phyloP scores from a whole-genome alignment of 2,113 vertebrate species.

The Lophius piscatorius region DNA sequence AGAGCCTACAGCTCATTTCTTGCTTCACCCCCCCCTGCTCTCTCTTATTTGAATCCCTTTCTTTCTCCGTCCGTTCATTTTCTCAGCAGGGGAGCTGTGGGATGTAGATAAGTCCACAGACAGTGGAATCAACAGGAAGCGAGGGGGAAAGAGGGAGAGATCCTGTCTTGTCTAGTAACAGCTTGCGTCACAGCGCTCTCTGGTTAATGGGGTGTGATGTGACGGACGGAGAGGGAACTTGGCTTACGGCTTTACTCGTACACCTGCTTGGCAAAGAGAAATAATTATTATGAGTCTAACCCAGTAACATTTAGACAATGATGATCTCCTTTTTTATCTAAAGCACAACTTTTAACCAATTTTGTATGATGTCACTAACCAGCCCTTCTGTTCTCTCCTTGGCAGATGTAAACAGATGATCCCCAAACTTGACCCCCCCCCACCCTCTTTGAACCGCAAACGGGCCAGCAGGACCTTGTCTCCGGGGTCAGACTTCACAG shows the following conservation, averaged over 20 bases:
- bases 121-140: slow-evolving; percentile 50
- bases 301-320: background rate
- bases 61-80: slow-evolving; percentile 33
- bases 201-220: slow-evolving; percentile 55
- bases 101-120: slow-evolving; percentile 68
- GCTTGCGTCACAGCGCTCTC: slow-evolving; percentile 33
- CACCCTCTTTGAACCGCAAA: slow-evolving; percentile 79
- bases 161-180: slow-evolving; percentile 39
- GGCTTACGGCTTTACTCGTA: slow-evolving; percentile 27
- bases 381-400: background rate
- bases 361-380: background rate
- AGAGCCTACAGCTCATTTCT: slow-evolving; percentile 55
- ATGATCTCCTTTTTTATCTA: no score
- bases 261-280: slow-evolving; percentile 1
- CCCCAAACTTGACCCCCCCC: slow-evolving; percentile 84
- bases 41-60: no score
- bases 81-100: slow-evolving; percentile 60
- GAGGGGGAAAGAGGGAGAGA: slow-evolving; percentile 9
- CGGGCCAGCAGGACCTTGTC: slow-evolving; percentile 82
- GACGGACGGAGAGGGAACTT: slow-evolving; percentile 31
- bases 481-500: slow-evolving; percentile 67
- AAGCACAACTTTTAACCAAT: no score
- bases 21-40: slow-evolving; percentile 16
- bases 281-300: background rate
- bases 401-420: slow-evolving; percentile 80